Evolutionary conservation across 2,888 invertebrate species (phyloP).

Genomic region (Lepidochrysops patricia): DNA sequence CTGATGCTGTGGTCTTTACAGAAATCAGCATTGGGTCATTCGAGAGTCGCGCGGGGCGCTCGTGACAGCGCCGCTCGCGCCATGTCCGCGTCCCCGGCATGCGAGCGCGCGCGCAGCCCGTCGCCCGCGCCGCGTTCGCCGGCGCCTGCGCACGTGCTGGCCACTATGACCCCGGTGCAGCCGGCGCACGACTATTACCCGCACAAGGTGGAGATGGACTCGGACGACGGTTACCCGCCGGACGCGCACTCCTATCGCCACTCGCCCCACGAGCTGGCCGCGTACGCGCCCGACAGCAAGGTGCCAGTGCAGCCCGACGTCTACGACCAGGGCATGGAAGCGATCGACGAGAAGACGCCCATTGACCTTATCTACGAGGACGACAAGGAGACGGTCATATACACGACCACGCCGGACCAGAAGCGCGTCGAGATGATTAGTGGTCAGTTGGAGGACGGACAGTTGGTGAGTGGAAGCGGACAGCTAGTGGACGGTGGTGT

Average conservation of each 20-base stretch:
- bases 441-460: slow-evolving; percentile 76
- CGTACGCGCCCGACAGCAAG: slow-evolving; percentile 72
- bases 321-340: slow-evolving; percentile 65
- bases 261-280: slow-evolving; percentile 68
- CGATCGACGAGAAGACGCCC: slow-evolving; percentile 79
- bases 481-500: slow-evolving; percentile 69
- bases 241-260: slow-evolving; percentile 76
- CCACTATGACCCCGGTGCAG: slow-evolving; percentile 89
- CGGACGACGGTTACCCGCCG: slow-evolving; percentile 75
- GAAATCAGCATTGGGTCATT: slow-evolving; percentile 45
- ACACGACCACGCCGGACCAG: slow-evolving; percentile 85
- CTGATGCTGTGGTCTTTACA: slow-evolving; percentile 39
- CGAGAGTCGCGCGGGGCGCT: slow-evolving; percentile 60
- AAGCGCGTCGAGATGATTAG: slow-evolving; percentile 87
- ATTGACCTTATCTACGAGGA: slow-evolving; percentile 90
- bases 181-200: slow-evolving; percentile 83
- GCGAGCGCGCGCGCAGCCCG: slow-evolving; percentile 63
- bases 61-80: slow-evolving; percentile 58
- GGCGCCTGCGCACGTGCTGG: slow-evolving; percentile 83
- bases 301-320: slow-evolving; percentile 73
- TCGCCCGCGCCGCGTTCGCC: slow-evolving; percentile 75
- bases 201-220: slow-evolving; percentile 77
- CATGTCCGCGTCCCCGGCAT: slow-evolving; percentile 59
- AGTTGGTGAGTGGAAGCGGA: slow-evolving; percentile 66
- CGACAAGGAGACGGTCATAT: slow-evolving; percentile 88